A percentile compares a stretch with the other conserved stretches of the same genome.
Evolutionary conservation across 2,113 vertebrate genomes (phyloP).

Genomic region (Catagonus wagneri): DNA sequence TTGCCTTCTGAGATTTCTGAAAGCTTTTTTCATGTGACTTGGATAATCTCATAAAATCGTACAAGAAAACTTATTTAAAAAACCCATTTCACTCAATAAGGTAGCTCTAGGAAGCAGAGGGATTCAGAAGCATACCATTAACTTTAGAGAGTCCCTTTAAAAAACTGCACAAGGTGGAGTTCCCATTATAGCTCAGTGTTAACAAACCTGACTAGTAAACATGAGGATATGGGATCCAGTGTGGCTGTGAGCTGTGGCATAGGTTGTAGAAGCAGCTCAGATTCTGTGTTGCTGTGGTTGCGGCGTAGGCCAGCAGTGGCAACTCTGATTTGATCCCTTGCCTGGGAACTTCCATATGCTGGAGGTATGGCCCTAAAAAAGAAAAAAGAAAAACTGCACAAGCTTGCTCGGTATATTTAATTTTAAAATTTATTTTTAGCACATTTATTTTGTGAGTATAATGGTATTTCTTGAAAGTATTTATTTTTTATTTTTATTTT

Average conservation of each 20-base stretch:
- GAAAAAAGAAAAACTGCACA: no score
- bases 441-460: conserved; percentile 30
- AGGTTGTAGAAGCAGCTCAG: no score
- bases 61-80: conserved; percentile 20
- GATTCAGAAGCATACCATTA: conserved; percentile 47
- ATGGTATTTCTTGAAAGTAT: not conserved
- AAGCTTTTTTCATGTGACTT: not conserved
- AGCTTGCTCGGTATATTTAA: no score
- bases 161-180: not conserved
- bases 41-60: not conserved
- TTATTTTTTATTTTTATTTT: not conserved
- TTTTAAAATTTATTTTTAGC: not conserved
- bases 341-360: no score
- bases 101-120: not conserved
- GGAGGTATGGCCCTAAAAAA: no score
- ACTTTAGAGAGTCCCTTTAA: conserved; percentile 16
- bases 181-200: no score
- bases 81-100: not conserved
- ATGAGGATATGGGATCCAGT: no score
- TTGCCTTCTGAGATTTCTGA: conserved; percentile 45
- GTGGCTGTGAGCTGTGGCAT: no score
- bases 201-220: no score
- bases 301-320: no score
- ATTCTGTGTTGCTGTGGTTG: no score
- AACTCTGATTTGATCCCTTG: no score